These are phyloP conservation scores for Heptranchias perlo DNA, from an alignment of 2,113 vertebrate genomes.

Conservation along the genomic window DNA sequence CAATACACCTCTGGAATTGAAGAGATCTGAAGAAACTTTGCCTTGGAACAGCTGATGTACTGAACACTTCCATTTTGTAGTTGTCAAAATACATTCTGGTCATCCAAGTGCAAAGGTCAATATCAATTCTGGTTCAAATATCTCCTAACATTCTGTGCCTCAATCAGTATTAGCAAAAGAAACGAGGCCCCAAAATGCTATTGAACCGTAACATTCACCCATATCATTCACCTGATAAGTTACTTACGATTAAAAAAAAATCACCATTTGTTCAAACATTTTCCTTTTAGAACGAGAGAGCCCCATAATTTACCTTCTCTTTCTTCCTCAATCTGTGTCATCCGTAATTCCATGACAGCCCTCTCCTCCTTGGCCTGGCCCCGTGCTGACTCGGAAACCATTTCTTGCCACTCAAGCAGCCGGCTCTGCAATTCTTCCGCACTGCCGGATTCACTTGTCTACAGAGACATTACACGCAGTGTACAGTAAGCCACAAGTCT, in stretches of 20 bases:
- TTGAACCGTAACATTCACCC: not conserved
- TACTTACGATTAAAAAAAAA: not conserved
- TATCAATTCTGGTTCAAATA: not conserved
- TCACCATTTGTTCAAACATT: not conserved
- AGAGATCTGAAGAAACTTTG: not conserved
- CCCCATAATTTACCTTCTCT: conserved; percentile 72
- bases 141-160: not conserved
- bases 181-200: not conserved
- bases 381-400: conserved; percentile 61
- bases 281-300: not conserved
- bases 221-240: not conserved
- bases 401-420: conserved; percentile 83
- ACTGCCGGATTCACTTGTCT: conserved; percentile 81
- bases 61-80: not conserved
- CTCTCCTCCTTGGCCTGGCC: conserved; percentile 71
- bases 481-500: not conserved
- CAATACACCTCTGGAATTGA: not conserved
- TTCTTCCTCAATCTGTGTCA: conserved; percentile 83
- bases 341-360: conserved; percentile 63
- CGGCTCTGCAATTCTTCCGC: conserved; percentile 73
- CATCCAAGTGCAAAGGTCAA: not conserved
- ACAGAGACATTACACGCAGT: not conserved
- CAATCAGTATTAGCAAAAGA: not conserved
- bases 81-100: not conserved
- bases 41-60: not conserved